Conservation (phyloP, 2,797 vertebrate species). For the Malacoctenus gilli region DNA sequence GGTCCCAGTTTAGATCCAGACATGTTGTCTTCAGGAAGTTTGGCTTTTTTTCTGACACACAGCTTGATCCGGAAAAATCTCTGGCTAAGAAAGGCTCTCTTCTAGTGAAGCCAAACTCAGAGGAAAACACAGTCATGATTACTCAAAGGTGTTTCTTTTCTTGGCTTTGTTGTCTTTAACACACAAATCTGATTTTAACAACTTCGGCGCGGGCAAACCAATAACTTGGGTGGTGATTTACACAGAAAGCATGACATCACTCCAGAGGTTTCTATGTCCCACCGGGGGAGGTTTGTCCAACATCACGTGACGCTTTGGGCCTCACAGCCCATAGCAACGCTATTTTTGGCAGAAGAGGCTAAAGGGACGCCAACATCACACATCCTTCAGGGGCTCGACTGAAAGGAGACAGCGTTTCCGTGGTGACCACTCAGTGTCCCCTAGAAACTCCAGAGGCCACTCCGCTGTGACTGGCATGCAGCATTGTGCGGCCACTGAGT, state of each 20-base stretch:
- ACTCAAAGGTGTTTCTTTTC: too few relatives aligned
- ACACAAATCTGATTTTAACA: too few relatives aligned
- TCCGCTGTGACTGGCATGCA: constrained; percentile 50
- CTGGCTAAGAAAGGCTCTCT: too few relatives aligned
- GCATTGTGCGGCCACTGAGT: constrained; percentile 42
- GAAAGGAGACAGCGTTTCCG: constrained; percentile 43
- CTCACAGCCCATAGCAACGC: constrained; percentile 16
- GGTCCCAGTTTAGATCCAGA: constrained; percentile 8
- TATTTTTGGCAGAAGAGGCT: constrained; percentile 19
- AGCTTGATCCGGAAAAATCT: neutral
- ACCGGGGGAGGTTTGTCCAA: neutral
- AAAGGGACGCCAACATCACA: constrained; percentile 17
- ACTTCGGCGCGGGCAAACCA: too few relatives aligned
- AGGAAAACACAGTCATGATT: too few relatives aligned
- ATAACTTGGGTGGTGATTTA: too few relatives aligned
- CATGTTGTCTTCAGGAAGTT: neutral
- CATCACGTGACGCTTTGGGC: neutral
- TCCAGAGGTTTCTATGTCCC: constrained; percentile 1
- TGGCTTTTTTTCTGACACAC: neutral
- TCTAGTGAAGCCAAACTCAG: too few relatives aligned
- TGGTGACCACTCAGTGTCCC: constrained; percentile 53
- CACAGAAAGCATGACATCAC: neutral
- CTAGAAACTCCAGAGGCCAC: constrained; percentile 42
- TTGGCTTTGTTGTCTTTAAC: too few relatives aligned
- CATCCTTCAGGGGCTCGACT: constrained; percentile 33